Evolutionary conservation across 2,113 vertebrate species (phyloP).

Genomic region (Forbesichthys agassizii): DNA sequence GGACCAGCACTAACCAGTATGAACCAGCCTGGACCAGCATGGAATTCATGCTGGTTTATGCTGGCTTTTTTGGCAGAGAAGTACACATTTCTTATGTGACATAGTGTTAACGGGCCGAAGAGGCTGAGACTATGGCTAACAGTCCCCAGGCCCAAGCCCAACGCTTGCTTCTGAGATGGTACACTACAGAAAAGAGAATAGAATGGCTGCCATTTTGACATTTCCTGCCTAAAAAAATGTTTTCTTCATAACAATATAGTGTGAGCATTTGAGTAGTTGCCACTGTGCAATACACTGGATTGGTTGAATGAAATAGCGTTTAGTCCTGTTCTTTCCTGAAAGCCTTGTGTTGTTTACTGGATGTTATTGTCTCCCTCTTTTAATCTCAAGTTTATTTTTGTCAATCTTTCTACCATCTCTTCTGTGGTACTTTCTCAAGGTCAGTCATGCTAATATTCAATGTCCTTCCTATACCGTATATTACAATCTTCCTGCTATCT

Average conservation of each 20-base stretch:
- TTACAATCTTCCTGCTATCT: slow-evolving; percentile 44
- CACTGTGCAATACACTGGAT: background rate
- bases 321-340: background rate
- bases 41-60: too few relatives aligned
- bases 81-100: too few relatives aligned
- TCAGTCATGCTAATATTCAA: slow-evolving; percentile 39
- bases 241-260: background rate
- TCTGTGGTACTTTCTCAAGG: slow-evolving; percentile 47
- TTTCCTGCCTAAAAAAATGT: background rate
- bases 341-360: slow-evolving; percentile 34
- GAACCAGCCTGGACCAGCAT: too few relatives aligned
- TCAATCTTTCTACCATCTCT: slow-evolving; percentile 35
- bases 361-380: slow-evolving; percentile 7
- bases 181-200: too few relatives aligned
- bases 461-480: slow-evolving; percentile 1
- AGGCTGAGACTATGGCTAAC: too few relatives aligned
- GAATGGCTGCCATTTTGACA: too few relatives aligned
- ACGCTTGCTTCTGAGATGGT: background rate
- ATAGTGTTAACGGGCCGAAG: too few relatives aligned
- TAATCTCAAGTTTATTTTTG: slow-evolving; percentile 49
- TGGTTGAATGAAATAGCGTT: background rate
- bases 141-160: background rate
- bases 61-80: too few relatives aligned
- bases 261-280: background rate
- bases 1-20: too few relatives aligned